These are phyloP conservation scores for Amblyraja radiata DNA, from an alignment of 2,797 vertebrate species.

Conservation along the genomic window DNA sequence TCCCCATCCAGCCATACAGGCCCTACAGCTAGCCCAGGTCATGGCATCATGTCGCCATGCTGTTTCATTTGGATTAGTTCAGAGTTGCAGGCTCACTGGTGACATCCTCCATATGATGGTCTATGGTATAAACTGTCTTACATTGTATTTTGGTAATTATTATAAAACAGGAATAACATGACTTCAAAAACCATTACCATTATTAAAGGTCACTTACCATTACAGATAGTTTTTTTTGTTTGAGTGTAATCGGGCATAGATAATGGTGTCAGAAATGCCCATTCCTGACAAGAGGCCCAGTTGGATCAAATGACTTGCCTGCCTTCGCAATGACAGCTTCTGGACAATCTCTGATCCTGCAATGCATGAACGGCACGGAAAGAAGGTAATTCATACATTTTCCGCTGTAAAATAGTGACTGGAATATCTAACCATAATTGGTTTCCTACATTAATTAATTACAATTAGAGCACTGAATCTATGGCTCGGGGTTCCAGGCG, in stretches of 20 bases:
- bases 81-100: background rate
- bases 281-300: background rate
- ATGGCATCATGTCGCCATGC: constrained; percentile 14
- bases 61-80: constrained; percentile 27
- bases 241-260: background rate
- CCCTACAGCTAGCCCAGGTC: constrained; percentile 21
- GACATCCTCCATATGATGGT: background rate
- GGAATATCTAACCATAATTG: background rate
- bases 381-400: background rate
- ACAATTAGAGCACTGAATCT: background rate
- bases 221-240: background rate
- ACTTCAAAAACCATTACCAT: background rate
- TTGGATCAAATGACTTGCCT: background rate
- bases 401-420: background rate
- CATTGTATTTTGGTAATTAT: background rate
- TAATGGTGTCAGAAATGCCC: background rate
- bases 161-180: background rate
- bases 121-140: background rate
- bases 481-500: too few species aligned
- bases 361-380: background rate
- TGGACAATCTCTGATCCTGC: background rate
- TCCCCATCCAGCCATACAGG: constrained; percentile 1
- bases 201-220: background rate
- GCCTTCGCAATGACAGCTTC: background rate
- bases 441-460: background rate